Evolutionary conservation across 2,113 vertebrate species (phyloP), one percentile per base, ranked within the genome.

Genomic region (Muscicapa adusta): DNA sequence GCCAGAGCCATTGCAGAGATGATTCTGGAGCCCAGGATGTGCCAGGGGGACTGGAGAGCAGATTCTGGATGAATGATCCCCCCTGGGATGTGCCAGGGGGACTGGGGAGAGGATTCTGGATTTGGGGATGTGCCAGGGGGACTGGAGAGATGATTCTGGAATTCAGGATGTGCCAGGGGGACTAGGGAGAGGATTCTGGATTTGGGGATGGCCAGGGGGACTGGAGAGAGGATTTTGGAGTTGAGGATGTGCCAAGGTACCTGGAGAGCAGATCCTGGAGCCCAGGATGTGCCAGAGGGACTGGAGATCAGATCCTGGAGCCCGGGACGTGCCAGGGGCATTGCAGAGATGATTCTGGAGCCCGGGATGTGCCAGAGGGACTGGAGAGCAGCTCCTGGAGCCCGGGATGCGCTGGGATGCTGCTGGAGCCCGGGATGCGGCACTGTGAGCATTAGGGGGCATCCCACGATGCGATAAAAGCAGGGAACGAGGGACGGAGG

Each of bases 371-470:
- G 10, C 11, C 38, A 40, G 11, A 12, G 38, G 11, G 11, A 8
- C 38, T 38, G 25, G 33, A 24, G 26, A 31, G 50, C 3, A 3
- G 60, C 2, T 14, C 2, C 25, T 14, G 33, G 38, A 40, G 38
- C 38, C 38, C 38, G 7, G 42, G 42, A 43, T 42, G 15, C n/a
- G n/a, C n/a, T n/a, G n/a, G n/a, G n/a, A n/a, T n/a, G n/a, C n/a
- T n/a, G n/a, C n/a, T n/a, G n/a, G n/a, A n/a, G n/a, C n/a, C 58
- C 33, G n/a, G 68, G 86, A 38, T 60, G 68, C 60, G 3, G 58
- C 2, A 1, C 45, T 87, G 56, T 12, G 85, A 71, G 95, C 95
- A 48, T 95, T 91, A 94, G 94, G 91, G 92, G 91, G 88, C 94
- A 95, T 89, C 94, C 50, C 63, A 47, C 5, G 66, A 78, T 63